Percentiles rank a stretch among this genome's conserved stretches.
phyloP scores from a whole-genome alignment of 2,888 invertebrate species.

The Drosophila aldrichi region DNA sequence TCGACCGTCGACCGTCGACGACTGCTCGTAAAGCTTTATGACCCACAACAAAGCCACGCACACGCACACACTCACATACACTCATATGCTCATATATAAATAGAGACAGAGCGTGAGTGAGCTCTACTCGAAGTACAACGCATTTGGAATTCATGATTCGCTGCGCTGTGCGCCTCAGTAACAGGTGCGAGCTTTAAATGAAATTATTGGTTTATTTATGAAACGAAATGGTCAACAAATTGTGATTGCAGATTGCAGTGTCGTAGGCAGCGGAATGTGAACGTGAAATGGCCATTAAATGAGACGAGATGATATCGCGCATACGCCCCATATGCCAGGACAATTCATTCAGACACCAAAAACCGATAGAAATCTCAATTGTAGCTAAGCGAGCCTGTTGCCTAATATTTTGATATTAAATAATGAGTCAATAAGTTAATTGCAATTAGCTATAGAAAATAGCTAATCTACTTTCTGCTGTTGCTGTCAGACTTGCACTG shows the following conservation, averaged over 20 bases:
- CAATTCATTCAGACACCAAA: not conserved
- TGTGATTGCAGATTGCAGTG: conserved; percentile 59
- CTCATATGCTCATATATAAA: not conserved
- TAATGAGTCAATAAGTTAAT: too few species aligned
- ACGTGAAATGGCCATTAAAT: conserved; percentile 23
- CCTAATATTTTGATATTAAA: not conserved
- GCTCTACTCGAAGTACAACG: conserved; percentile 6
- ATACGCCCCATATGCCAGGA: not conserved
- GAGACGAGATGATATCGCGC: conserved; percentile 1
- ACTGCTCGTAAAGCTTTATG: conserved; percentile 64
- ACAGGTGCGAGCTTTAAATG: conserved; percentile 70
- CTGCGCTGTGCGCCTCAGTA: conserved; percentile 31
- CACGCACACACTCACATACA: not conserved
- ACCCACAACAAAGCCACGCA: conserved; percentile 27
- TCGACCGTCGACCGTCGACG: conserved; percentile 35
- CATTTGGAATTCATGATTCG: conserved; percentile 56
- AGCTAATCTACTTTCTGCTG: too few species aligned
- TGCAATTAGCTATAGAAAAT: too few species aligned
- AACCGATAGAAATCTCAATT: conserved; percentile 1
- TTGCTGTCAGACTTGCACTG: too few species aligned
- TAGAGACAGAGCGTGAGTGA: not conserved
- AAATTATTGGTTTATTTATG: conserved; percentile 75
- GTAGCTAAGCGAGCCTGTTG: not conserved
- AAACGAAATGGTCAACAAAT: conserved; percentile 68
- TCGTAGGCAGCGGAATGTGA: too few species aligned